Percentiles rank a stretch among this genome's conserved stretches.
Evolutionary conservation across 2,113 vertebrate species (phyloP).

Genomic region (Indri indri): DNA sequence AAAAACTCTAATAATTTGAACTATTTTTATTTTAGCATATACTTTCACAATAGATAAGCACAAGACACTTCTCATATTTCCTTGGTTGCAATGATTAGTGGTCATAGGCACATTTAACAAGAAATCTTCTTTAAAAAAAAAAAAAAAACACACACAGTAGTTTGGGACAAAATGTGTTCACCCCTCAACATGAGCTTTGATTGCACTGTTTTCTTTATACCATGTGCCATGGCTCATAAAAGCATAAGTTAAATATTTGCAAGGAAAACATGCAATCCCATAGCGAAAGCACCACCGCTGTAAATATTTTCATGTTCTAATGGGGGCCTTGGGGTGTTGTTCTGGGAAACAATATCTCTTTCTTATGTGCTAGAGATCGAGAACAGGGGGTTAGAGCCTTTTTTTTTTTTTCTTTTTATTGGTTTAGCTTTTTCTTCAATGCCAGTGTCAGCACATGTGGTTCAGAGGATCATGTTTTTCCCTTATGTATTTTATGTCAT

Average conservation of each 20-base stretch:
- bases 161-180: not conserved
- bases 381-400: not conserved
- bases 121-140: not conserved
- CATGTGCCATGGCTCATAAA: slow-evolving; percentile 14
- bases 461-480: not conserved
- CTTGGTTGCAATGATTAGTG: not conserved
- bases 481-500: slow-evolving; percentile 2
- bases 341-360: slow-evolving; percentile 30
- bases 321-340: slow-evolving; percentile 49
- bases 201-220: not conserved
- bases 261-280: slow-evolving; percentile 33
- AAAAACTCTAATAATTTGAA: not conserved
- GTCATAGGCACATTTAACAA: not conserved
- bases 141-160: not conserved
- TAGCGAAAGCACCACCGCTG: not conserved
- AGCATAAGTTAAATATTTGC: slow-evolving; percentile 38
- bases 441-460: not conserved
- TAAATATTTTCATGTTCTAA: slow-evolving; percentile 55
- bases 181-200: not conserved
- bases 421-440: slow-evolving; percentile 30
- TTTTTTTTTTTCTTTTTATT: not conserved
- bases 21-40: not conserved
- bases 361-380: not conserved
- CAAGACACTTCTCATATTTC: not conserved
- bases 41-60: not conserved